Conservation (phyloP, 1,140 invertebrate genomes). For the Cylas formicarius region DNA sequence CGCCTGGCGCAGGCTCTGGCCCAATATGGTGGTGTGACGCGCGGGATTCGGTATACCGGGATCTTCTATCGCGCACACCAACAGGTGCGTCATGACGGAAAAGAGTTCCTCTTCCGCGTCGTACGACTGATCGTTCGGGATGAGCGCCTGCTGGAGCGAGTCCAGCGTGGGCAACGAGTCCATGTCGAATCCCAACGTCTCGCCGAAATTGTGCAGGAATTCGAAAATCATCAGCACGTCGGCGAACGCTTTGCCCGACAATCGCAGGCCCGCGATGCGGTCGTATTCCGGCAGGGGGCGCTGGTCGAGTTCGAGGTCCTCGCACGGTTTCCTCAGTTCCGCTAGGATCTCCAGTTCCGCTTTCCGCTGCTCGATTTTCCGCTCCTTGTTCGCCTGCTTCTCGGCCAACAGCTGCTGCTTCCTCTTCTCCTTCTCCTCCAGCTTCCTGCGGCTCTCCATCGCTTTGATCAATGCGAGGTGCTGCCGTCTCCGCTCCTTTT, state of each 20-base stretch:
- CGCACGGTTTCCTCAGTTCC: constrained; percentile 77
- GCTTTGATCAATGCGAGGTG: constrained; percentile 84
- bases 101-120: constrained; percentile 82
- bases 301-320: constrained; percentile 74
- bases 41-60: constrained; percentile 87
- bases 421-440: constrained; percentile 82
- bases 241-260: constrained; percentile 81
- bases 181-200: constrained; percentile 87
- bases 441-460: constrained; percentile 73
- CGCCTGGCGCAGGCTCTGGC: constrained; percentile 83
- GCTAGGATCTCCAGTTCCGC: constrained; percentile 78
- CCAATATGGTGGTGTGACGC: constrained; percentile 76
- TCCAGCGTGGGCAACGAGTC: constrained; percentile 80
- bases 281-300: constrained; percentile 67
- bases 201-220: constrained; percentile 92
- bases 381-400: constrained; percentile 71
- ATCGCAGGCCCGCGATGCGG: constrained; percentile 70
- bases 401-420: constrained; percentile 72
- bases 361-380: constrained; percentile 71
- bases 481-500: constrained; percentile 81
- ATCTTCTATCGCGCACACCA: constrained; percentile 90
- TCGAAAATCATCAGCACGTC: constrained; percentile 91
- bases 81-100: constrained; percentile 79
- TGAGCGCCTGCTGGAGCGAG: constrained; percentile 75
- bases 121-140: constrained; percentile 62